phyloP scores from a whole-genome alignment of 1,140 invertebrate genomes.

The Trissolcus basalis region DNA sequence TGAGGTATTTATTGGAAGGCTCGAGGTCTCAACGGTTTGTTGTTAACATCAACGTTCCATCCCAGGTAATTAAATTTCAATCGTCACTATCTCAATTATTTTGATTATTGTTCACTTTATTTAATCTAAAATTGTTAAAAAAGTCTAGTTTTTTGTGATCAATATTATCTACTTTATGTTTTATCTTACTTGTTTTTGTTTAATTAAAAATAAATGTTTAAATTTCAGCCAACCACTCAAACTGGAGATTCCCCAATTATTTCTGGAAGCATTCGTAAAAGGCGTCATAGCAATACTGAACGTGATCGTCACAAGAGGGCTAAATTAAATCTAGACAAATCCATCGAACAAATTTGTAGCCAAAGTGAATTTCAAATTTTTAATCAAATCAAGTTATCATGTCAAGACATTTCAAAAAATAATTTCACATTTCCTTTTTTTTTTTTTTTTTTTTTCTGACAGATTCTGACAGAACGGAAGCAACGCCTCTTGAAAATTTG shows the following conservation, averaged over 20 bases:
- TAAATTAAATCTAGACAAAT: slow-evolving; percentile 43
- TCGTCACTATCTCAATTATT: no score
- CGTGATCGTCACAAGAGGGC: slow-evolving; percentile 53
- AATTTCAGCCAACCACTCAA: slow-evolving; percentile 62
- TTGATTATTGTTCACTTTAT: no score
- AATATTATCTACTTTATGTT: no score
- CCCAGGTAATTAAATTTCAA: no score
- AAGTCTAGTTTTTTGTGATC: no score
- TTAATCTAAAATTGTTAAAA: no score
- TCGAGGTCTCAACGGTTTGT: slow-evolving; percentile 69
- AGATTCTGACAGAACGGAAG: slow-evolving; percentile 62
- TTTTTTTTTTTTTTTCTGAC: slow-evolving; percentile 21
- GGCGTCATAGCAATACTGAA: slow-evolving; percentile 66
- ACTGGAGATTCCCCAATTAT: slow-evolving; percentile 64
- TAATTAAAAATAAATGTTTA: slow-evolving; percentile 9
- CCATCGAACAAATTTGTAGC: slow-evolving; percentile 43
- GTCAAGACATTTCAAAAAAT: no score
- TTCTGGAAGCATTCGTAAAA: slow-evolving; percentile 66
- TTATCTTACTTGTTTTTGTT: slow-evolving; percentile 7
- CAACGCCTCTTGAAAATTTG: slow-evolving; percentile 70
- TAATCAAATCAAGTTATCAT: neutral
- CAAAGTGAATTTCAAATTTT: slow-evolving; percentile 47
- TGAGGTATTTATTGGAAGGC: slow-evolving; percentile 70
- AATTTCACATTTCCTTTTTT: no score
- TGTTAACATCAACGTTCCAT: slow-evolving; percentile 73